Percentiles rank a stretch among this genome's conserved stretches.
Evolutionary conservation across 2,113 vertebrate species (phyloP).

Genomic region (Pluvianellus socialis): DNA sequence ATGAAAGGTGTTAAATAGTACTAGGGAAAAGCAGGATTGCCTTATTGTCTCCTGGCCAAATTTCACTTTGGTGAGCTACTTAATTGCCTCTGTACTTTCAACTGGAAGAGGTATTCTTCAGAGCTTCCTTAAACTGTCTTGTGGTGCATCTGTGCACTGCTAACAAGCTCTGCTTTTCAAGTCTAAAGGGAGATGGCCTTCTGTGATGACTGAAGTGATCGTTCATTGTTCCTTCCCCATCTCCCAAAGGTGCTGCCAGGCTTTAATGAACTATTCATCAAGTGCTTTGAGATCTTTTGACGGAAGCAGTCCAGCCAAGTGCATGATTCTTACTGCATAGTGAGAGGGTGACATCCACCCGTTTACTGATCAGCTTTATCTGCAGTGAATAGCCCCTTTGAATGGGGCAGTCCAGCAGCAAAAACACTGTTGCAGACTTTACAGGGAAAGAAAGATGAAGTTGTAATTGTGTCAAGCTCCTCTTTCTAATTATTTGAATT

Average conservation of each 20-base stretch:
- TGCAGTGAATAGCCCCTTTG: background rate
- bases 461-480: background rate
- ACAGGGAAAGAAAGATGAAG: background rate
- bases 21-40: background rate
- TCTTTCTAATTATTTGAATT: background rate
- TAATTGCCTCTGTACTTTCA: conserved; percentile 9
- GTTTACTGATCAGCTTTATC: background rate
- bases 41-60: background rate
- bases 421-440: background rate
- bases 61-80: conserved; percentile 11
- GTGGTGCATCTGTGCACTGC: conserved; percentile 18
- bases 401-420: background rate
- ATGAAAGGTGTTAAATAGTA: background rate
- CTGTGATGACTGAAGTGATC: conserved; percentile 48
- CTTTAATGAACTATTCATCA: conserved; percentile 50
- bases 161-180: conserved; percentile 28
- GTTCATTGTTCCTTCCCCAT: conserved; percentile 27
- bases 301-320: background rate
- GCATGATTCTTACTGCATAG: background rate
- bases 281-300: conserved; percentile 36
- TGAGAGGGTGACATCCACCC: background rate
- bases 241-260: conserved; percentile 39
- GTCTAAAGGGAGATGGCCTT: conserved; percentile 56
- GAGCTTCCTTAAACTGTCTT: conserved; percentile 14
- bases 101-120: conserved; percentile 3